Evolutionary conservation across 2,888 invertebrate genomes (phyloP), one percentile per base, ranked within the genome.

Genomic region (Agrotis puta): DNA sequence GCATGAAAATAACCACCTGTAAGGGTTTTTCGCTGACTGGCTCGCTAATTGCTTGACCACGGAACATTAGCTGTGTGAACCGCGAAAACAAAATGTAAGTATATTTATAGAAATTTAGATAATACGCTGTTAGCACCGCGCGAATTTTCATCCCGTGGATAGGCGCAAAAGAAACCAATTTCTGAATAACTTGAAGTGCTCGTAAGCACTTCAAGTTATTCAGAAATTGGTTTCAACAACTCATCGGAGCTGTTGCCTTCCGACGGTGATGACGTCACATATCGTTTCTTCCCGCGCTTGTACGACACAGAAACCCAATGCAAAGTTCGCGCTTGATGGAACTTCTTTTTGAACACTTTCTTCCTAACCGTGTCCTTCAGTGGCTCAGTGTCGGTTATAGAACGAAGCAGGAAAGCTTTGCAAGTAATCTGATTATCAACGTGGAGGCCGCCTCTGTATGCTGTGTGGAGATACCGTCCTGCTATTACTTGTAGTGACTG

Each of bases 391-490:
- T 94, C 92, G 2, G 92, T 91, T 16, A 87, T 66, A 0, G 95
- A 94, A 0, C 95, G 93, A 4, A 95, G 87, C 9, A 96, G 84
- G 80, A 94, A 95, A 7, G 95, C 95, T 47, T 90, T 89, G 78
- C 95, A 94, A 1, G 89, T 85, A 20, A 93, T 90, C 63, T 92
- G 93, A 81, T 94, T 94, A n/a, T 92, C 95, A 20, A 92, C 90
- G 77, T 95, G 93, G 1, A 96, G 81, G 0, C 95, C 95, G 68
- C 92, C 93, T 22, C 91, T 90, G 82, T 95, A 95, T 0, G 95
- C 95, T 3, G 95, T 96, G 81, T 96, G 95, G 2, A 96, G 91
- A 74, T 95, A 96, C 4, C 95, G 91, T 2, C 92, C 94, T 13
- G 94, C 93, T 73, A 93, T 87, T 48, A 92, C 92, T 92, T 96